Evolutionary conservation across 2,888 invertebrate genomes (phyloP).

Genomic region (Crossocerus cetratus): DNA sequence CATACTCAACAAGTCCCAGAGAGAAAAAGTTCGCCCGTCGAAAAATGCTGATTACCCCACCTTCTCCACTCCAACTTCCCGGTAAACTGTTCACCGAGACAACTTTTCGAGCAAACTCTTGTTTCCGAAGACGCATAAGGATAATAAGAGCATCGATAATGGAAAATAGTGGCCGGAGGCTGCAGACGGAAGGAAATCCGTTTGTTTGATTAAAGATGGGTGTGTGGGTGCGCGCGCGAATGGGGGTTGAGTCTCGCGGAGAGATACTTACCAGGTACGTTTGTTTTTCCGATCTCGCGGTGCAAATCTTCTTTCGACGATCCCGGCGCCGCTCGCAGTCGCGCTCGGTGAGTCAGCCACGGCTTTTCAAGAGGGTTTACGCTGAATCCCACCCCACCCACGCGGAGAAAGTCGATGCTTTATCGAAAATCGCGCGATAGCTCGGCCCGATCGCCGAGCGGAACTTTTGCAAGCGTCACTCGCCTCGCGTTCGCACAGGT

Average conservation of each 20-base stretch:
- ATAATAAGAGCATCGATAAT: too few relatives aligned
- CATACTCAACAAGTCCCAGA: neutral
- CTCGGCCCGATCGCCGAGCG: too few relatives aligned
- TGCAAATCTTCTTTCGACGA: conserved; percentile 3
- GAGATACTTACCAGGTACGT: neutral
- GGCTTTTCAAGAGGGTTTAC: conserved; percentile 17
- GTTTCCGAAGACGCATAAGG: too few relatives aligned
- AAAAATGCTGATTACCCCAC: neutral
- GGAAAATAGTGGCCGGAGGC: too few relatives aligned
- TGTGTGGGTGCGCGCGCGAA: neutral
- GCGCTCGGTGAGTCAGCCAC: conserved; percentile 32
- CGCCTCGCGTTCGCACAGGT: conserved; percentile 3
- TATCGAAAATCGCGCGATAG: conserved; percentile 42
- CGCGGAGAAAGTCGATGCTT: conserved; percentile 27
- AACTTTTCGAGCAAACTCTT: too few relatives aligned
- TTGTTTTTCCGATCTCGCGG: neutral
- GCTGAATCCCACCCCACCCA: conserved; percentile 6
- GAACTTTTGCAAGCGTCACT: neutral
- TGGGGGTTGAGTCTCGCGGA: neutral
- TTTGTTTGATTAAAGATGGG: neutral
- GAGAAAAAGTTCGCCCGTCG: neutral
- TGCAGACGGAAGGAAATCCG: neutral
- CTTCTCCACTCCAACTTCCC: neutral
- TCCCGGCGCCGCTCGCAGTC: neutral
- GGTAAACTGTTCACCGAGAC: too few relatives aligned